phyloP scores from a whole-genome alignment of 2,888 invertebrate species.

The Diaperis boleti region DNA sequence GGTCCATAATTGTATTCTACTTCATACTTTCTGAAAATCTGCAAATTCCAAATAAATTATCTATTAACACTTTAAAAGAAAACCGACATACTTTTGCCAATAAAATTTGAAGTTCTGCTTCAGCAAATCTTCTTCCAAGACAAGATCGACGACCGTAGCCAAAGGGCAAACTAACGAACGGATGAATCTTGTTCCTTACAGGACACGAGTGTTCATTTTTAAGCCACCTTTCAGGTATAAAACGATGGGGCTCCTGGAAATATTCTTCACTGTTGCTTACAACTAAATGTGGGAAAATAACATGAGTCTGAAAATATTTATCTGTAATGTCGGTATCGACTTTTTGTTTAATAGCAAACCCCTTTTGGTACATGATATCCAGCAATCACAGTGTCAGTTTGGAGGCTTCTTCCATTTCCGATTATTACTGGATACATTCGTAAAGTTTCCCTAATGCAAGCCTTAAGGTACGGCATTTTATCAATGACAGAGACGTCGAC shows the following conservation, averaged over 20 bases:
- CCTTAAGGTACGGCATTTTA: slow-evolving; percentile 77
- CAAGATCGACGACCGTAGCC: slow-evolving; percentile 84
- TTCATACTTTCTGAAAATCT: slow-evolving; percentile 79
- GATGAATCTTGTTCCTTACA: slow-evolving; percentile 73
- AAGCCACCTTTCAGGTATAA: slow-evolving; percentile 84
- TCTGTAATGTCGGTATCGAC: no score
- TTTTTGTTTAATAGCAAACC: slow-evolving; percentile 49
- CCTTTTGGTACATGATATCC: slow-evolving; percentile 87
- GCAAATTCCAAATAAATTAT: slow-evolving; percentile 51
- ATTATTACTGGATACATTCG: slow-evolving; percentile 87
- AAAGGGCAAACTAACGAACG: slow-evolving; percentile 81
- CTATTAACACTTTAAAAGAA: neutral
- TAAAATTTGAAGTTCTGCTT: slow-evolving; percentile 81
- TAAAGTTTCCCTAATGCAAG: slow-evolving; percentile 83
- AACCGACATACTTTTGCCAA: slow-evolving; percentile 78
- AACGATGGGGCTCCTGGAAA: slow-evolving; percentile 77
- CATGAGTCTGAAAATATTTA: slow-evolving; percentile 79
- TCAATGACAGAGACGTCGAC: slow-evolving; percentile 74
- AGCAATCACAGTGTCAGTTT: slow-evolving; percentile 79
- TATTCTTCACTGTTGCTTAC: slow-evolving; percentile 80
- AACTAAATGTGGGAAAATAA: slow-evolving; percentile 84
- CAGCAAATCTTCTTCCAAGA: slow-evolving; percentile 84
- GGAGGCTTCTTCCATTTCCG: slow-evolving; percentile 82
- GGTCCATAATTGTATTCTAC: slow-evolving; percentile 77
- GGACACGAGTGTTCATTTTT: slow-evolving; percentile 66